Evolutionary conservation across 2,888 invertebrate genomes (phyloP).

Genomic region (Trisateles emortualis): DNA sequence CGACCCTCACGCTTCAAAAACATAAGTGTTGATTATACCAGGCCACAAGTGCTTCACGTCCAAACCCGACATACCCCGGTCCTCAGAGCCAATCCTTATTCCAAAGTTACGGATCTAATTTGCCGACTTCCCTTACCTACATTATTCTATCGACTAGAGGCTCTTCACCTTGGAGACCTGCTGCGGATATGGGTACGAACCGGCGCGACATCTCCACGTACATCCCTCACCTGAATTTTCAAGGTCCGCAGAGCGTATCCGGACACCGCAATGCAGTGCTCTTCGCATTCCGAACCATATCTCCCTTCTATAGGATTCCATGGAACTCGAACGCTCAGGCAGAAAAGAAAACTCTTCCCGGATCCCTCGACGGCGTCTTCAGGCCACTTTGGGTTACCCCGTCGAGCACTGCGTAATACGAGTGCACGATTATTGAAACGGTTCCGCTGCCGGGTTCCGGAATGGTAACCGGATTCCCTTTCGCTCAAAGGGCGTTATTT

Average conservation of each 20-base stretch:
- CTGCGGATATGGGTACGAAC: slow-evolving; percentile 91
- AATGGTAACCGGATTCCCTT: slow-evolving; percentile 86
- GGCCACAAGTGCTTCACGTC: slow-evolving; percentile 62
- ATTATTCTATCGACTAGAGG: slow-evolving; percentile 89
- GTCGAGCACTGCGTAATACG: slow-evolving; percentile 54
- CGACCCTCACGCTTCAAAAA: slow-evolving; percentile 58
- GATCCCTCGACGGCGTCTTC: slow-evolving; percentile 79
- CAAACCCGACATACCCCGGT: slow-evolving; percentile 88
- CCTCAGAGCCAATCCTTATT: slow-evolving; percentile 92
- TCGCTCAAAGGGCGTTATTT: slow-evolving; percentile 73
- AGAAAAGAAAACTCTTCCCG: slow-evolving; percentile 56
- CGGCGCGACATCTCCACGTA: slow-evolving; percentile 67
- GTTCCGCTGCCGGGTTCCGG: slow-evolving; percentile 87
- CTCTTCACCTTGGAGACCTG: slow-evolving; percentile 92
- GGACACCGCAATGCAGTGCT: slow-evolving; percentile 63
- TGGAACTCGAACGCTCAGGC: slow-evolving; percentile 76
- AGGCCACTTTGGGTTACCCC: slow-evolving; percentile 74
- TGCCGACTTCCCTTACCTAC: slow-evolving; percentile 90
- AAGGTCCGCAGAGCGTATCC: slow-evolving; percentile 67
- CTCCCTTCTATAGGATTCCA: slow-evolving; percentile 83
- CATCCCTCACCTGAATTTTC: slow-evolving; percentile 68
- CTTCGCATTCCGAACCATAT: slow-evolving; percentile 80
- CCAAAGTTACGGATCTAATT: slow-evolving; percentile 89
- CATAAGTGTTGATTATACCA: slow-evolving; percentile 30
- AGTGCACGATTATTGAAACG: slow-evolving; percentile 72